Base-by-base conservation (phyloP, 2,888 invertebrate species). In the Folsomia candida region DNA sequence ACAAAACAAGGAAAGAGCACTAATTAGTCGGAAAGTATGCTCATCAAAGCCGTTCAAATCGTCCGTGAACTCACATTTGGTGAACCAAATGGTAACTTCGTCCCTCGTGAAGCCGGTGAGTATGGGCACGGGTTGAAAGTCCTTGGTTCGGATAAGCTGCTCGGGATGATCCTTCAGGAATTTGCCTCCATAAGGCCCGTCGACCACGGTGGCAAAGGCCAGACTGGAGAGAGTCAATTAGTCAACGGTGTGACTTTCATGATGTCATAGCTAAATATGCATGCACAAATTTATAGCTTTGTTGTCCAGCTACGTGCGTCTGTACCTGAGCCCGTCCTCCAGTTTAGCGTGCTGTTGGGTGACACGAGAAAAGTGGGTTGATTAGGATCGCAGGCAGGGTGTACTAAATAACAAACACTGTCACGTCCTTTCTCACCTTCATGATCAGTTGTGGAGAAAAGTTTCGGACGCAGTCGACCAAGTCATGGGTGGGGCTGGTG, bases 31-130 rank as follows among this genome's bases (percentile, higher is more conserved):
- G n/a, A n/a, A n/a, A n/a, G n/a, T n/a, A n/a, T n/a, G n/a, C n/a
- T n/a, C n/a, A n/a, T n/a, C n/a, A n/a, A n/a, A n/a, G n/a, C n/a
- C n/a, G n/a, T n/a, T n/a, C n/a, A n/a, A n/a, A n/a, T n/a, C n/a
- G n/a, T n/a, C n/a, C n/a, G n/a, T n/a, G n/a, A n/a, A 76, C 81
- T 80, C 80, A 82, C 82, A 81, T 71, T 80, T 78, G 58, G 79
- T 81, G 73, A 82, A 82, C 82, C 82, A 82, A 71, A 82, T 82
- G 77, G 82, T 81, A 69, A 82, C 82, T 77, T 83, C 83, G 72
- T 83, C 82, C 71, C 79, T 81, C 11, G 82, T 82, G 69, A 82
- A 81, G 58, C 82, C 82, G 26, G 82, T 80, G 59, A 83, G 78
- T 51, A 82, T 79, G 3, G 82, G 82, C 29, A 81, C 81, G 20